Base-by-base conservation (phyloP, 1,140 invertebrate species). In the Pseudachorutes palmiensis region DNA sequence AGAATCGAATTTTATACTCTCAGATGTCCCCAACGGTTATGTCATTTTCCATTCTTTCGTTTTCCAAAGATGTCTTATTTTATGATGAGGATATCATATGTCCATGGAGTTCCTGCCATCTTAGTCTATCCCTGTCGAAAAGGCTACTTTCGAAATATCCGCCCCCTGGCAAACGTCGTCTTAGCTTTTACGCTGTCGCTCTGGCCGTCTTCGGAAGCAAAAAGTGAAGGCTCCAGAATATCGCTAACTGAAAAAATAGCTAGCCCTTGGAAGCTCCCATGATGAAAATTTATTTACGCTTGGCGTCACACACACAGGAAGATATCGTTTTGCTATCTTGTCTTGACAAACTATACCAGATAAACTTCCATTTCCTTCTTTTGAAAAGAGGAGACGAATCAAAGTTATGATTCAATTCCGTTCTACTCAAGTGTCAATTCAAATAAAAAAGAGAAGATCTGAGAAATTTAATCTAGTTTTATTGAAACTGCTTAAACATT, bases 1-100 rank as follows among this genome's bases (percentile, higher is more conserved):
- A n/a, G 51, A 45, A 65, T 55, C 49, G 64, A 51, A 19, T 41
- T 41, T 65, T 64, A n/a, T n/a, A n/a, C 58, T 30, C 59, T 66
- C 65, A 66, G 65, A 66, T 66, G 65, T 66, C 58, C 51, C 65
- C 57, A 66, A 66, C 59, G 65, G 65, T 66, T 66, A 66, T 66
- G 65, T 65, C 51, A 60, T 36, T n/a, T n/a, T n/a, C 64, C 64
- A 41, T 19, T 19, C 36, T 19, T 19, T 41, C 5, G 5, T 41
- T 41, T 41, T 41, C 36, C 36, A 22, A 22, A 41, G 36, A 41
- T 9, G 19, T 19, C 36, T n/a, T n/a, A n/a, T n/a, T 41, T 41
- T 41, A 41, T 41, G 36, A 41, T 41, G 36, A 41, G 19, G 5
- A 41, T 41, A 41, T 41, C 36, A 41, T 5, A 9, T 19, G 5